phyloP scores from a whole-genome alignment of 1,140 invertebrate species.

The Ectropis grisescens region DNA sequence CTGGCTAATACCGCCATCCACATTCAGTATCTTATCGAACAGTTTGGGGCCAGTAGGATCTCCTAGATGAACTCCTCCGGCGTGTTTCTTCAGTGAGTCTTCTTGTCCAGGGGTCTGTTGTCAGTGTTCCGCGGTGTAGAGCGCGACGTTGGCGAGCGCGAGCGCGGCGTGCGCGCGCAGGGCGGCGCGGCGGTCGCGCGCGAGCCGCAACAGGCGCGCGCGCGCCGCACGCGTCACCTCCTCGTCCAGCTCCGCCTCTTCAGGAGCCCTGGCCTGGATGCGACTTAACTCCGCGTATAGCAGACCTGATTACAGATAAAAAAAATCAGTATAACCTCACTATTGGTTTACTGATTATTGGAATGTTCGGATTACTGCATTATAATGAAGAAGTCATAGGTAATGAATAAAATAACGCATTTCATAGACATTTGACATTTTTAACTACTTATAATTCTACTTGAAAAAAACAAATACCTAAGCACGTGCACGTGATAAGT shows the following conservation, averaged over 20 bases:
- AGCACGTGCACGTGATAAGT: no score
- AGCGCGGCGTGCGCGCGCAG: constrained; percentile 73
- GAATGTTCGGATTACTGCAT: background rate
- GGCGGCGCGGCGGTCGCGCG: constrained; percentile 71
- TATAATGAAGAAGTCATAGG: background rate
- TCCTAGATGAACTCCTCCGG: no score
- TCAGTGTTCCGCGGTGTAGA: no score
- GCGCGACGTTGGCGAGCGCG: constrained; percentile 63
- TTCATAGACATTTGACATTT: background rate
- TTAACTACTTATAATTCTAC: background rate
- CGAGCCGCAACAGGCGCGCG: constrained; percentile 71
- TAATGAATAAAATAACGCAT: no score
- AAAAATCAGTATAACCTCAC: background rate
- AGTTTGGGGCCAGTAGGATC: no score
- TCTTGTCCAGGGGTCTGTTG: no score
- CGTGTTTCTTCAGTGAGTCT: no score
- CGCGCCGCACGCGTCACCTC: constrained; percentile 35
- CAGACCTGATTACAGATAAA: constrained; percentile 24
- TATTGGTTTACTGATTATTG: background rate
- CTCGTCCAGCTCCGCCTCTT: constrained; percentile 33
- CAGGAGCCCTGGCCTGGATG: constrained; percentile 27
- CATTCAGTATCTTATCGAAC: no score
- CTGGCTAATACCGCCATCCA: no score
- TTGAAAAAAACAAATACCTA: no score
- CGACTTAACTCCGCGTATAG: constrained; percentile 48